These are phyloP conservation scores for Bubo bubo DNA, from an alignment of 2,113 vertebrate species.

Conservation along the genomic window DNA sequence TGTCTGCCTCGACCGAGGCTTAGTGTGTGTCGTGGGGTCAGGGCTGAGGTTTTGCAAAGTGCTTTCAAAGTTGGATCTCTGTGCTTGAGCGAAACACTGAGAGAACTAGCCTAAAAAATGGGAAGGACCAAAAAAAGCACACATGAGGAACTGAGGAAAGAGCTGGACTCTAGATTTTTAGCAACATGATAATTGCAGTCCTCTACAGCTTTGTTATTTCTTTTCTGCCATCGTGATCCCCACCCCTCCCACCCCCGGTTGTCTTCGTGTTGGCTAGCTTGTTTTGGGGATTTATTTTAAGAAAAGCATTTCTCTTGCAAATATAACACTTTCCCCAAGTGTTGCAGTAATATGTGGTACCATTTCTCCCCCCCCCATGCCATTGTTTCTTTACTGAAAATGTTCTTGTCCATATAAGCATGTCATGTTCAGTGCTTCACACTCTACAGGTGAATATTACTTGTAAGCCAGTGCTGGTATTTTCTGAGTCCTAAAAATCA, in stretches of 20 bases:
- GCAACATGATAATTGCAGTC: neutral
- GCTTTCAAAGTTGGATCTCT: neutral
- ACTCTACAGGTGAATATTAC: neutral
- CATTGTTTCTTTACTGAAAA: neutral
- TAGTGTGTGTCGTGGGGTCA: rapidly evolving
- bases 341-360: neutral
- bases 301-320: neutral
- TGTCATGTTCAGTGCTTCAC: rapidly evolving
- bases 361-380: neutral
- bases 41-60: neutral
- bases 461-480: neutral
- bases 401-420: neutral
- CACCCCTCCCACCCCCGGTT: neutral
- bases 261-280: neutral
- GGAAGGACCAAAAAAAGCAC: neutral
- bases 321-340: rapidly evolving
- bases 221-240: neutral
- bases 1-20: rapidly evolving
- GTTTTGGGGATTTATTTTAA: neutral
- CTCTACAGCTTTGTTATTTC: neutral
- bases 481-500: neutral
- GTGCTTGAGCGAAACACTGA: neutral
- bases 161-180: neutral
- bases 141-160: neutral
- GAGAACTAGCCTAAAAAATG: neutral